These are phyloP conservation scores for Lapara coniferarum DNA, from an alignment of 2,888 invertebrate species.

Conservation along the genomic window DNA sequence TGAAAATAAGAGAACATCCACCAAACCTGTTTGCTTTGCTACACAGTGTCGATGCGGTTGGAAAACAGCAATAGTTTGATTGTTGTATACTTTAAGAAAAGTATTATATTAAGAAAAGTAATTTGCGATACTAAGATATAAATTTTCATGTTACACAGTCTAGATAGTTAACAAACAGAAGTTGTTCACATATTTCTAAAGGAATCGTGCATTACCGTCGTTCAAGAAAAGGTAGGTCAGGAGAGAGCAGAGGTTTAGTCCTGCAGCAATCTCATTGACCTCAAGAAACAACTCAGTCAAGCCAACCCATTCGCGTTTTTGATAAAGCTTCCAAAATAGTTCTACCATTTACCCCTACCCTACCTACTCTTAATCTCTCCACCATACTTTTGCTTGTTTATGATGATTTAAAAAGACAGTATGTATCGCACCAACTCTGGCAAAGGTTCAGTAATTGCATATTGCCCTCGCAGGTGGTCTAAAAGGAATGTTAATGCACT, in stretches of 20 bases:
- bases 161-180: not conserved
- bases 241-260: too few species aligned
- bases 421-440: constrained; percentile 41
- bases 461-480: constrained; percentile 69
- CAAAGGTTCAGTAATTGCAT: constrained; percentile 59
- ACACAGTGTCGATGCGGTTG: constrained; percentile 36
- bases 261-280: too few species aligned
- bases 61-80: not conserved
- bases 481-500: constrained; percentile 62
- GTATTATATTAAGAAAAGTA: too few species aligned
- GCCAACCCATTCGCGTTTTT: too few species aligned
- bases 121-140: not conserved
- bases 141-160: not conserved
- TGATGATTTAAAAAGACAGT: constrained; percentile 25
- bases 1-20: constrained; percentile 37
- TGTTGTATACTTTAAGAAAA: not conserved
- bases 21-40: constrained; percentile 40
- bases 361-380: too few species aligned
- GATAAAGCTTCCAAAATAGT: too few species aligned
- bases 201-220: too few species aligned
- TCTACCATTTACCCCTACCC: too few species aligned
- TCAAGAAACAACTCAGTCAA: too few species aligned
- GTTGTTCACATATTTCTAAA: too few species aligned
- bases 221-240: too few species aligned
- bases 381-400: not conserved